Evolutionary conservation across 2,797 vertebrate species (phyloP), one percentile per base, ranked within the genome.

Genomic region (Rhabdomys pumilio): DNA sequence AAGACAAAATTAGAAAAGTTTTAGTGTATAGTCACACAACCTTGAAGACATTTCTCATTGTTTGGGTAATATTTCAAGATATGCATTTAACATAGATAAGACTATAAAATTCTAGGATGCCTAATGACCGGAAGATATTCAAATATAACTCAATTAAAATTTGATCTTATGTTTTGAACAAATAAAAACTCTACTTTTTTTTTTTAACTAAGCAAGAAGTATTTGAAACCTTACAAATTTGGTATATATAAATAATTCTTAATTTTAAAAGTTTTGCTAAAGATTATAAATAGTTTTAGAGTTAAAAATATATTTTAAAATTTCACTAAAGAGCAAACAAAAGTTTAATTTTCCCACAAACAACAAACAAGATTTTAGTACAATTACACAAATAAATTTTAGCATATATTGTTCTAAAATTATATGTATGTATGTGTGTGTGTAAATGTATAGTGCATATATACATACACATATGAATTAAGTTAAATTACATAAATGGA

Each of bases 151-250:
- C 91, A 87, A 87, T 97, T 92, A 93, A 86, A 95, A 95, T 94
- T 89, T 20, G 94, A 50, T 34, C 92, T 89, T n/a, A 93, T 90
- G 65, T 67, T 94, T 76, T 17, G 77, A 94, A 94, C 80, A 95
- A 95, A 96, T 55, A 94, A 67, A 90, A 97, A 80, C 15, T 24
- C 55, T 95, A 26, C 95, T 2, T 84, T 3, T 87, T 79, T 79
- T 84, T 93, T 87, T 79, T 87, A 93, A 76, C 14, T 47, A 81
- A 96, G 96, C 90, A 96, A 97, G 72, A 83, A 97, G 93, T 65
- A 73, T 97, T 72, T 2, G 93, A 97, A 69, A 95, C 96, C 41
- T 90, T 41, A 69, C 91, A 24, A 94, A 85, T 9, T 83, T 95
- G 38, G 7, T n/a, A 89, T 95, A 0, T 41, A 72, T 94, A 96